Evolutionary conservation across 2,888 invertebrate species (phyloP), one percentile per base, ranked within the genome.

Genomic region (Meiosimyza decipiens): DNA sequence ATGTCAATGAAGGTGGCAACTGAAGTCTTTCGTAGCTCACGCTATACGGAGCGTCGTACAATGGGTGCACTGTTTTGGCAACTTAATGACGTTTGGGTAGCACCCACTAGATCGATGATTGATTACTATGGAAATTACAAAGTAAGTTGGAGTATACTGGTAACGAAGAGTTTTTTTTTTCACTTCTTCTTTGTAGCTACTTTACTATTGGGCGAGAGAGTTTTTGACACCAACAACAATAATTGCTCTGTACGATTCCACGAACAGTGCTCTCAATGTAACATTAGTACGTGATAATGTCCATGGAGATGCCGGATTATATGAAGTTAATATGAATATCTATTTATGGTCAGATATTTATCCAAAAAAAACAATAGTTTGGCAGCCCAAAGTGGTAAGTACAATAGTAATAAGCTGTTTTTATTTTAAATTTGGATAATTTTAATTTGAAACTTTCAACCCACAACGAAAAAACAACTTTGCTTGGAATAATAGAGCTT

Each of bases 11-110:
- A 95, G 85, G 89, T 91, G 1, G 93, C 96, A 85, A 92, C 95
- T 0, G 97, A 98, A 83, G 90, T 90, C 75, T 96, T 95, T 84
- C 89, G 95, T 47, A 91, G 92, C 47, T 71, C 80, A 28, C 80
- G 86, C 1, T 73, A 51, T 11, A 64, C 72, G 0, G 73, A 79
- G 7, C 76, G 81, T 33, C 75, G 79, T 52, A 99, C 98, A 0
- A 98, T 97, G 97, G 99, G 99, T 0, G 96, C 98, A 0, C 88
- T 99, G 60, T 98, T 97, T 86, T 99, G 99, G 99, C 99, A 99
- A 85, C 87, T 99, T n/a, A 98, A 99, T 85, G 98, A 98, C 84
- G 94, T 98, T 59, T 99, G 99, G 99, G 94, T 95, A 80, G 98
- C 96, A 0, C 97, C 98, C 0, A 94, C 97, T 0, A 99, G 98